Evolutionary conservation across 2,797 vertebrate genomes (phyloP), one percentile per base, ranked within the genome.

Genomic region (Liparis tanakae): DNA sequence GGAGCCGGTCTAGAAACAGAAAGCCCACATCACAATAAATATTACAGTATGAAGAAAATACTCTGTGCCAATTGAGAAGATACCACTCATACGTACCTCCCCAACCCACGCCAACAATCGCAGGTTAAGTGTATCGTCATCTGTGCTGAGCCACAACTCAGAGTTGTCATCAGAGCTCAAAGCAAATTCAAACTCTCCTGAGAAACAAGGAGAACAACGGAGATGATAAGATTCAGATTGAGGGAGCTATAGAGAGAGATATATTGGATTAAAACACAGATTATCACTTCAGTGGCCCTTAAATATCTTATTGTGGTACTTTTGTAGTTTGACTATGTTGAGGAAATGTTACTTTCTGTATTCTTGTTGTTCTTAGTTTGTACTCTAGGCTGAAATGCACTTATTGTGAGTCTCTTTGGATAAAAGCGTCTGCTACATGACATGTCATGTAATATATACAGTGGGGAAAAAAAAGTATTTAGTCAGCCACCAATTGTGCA

Each of bases 81-180:
- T 25, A 12, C 61, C 4, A 55, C 37, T 37, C 3, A n/a, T 10
- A 0, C 8, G 0, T 80, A 99, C 98, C 96, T 94, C 96, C 87
- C 98, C 98, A 71, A 99, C 95, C 64, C 93, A 95, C 56, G 95
- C 95, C 79, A 96, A 72, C 72, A 98, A 90, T 74, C 89, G 88
- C 69, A 97, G 72, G 65, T 95, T 94, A 10, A 94, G 88, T 10
- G 96, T 95, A 75, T 92, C 95, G 30, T 96, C 94, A 30, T 98
- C 92, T 3, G 58, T 69, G 78, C 98, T 99, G 83, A 99, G 93
- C 98, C 98, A 99, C 82, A 99, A 96, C 71, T 99, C 98, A 0
- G 97, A 97, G 74, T 98, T 99, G 93, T 98, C 96, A 61, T 96
- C 95, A 0, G 97, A 97, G 74, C 96, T 95, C 67, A 99, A 86